These are phyloP conservation scores for Cacoxenus indagator DNA, from an alignment of 2,888 invertebrate species.

Conservation along the genomic window DNA sequence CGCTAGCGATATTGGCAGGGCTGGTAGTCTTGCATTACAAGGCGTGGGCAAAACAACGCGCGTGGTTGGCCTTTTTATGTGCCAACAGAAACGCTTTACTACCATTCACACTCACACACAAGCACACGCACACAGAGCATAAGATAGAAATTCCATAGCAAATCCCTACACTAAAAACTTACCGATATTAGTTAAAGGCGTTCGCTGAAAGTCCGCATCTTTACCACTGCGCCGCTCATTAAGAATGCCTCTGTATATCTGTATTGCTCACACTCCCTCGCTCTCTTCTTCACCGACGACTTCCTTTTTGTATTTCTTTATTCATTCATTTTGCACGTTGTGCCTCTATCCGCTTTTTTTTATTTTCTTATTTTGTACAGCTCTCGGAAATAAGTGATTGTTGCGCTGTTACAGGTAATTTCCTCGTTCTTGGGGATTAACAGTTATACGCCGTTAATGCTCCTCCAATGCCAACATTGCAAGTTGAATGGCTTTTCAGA, in stretches of 20 bases:
- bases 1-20: neutral
- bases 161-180: neutral
- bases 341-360: neutral
- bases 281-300: neutral
- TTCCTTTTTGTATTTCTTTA: neutral
- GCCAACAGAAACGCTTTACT: slow-evolving; percentile 18
- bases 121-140: slow-evolving; percentile 8
- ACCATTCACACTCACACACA: neutral
- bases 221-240: slow-evolving; percentile 24
- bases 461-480: neutral
- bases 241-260: slow-evolving; percentile 23
- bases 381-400: slow-evolving; percentile 48
- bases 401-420: slow-evolving; percentile 46
- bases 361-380: neutral
- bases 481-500: neutral
- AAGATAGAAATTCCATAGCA: neutral
- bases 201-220: no score
- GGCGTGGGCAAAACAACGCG: neutral
- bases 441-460: neutral
- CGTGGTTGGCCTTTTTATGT: slow-evolving; percentile 4
- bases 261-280: no score
- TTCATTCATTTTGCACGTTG: neutral
- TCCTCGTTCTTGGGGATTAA: slow-evolving; percentile 37
- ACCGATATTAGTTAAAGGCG: no score
- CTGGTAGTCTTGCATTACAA: no score